A percentile compares a stretch with the other conserved stretches of the same genome.
phyloP scores from a whole-genome alignment of 2,797 vertebrate species.

The Coluber constrictor region DNA sequence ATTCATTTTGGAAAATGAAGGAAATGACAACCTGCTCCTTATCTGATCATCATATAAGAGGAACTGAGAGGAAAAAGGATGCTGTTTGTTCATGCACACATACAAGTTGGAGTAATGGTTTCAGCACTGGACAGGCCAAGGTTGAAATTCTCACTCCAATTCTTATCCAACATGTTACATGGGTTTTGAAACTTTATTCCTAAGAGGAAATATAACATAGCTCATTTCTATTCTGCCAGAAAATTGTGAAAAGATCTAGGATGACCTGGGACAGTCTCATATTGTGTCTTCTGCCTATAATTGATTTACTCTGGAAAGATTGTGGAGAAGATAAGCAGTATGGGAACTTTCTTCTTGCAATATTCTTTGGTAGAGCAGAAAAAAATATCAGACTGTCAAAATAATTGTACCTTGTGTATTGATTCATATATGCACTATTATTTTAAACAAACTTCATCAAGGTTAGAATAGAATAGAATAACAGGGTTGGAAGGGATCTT shows the following conservation, averaged over 20 bases:
- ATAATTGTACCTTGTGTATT: background rate
- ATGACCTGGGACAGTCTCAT: background rate
- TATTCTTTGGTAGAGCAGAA: background rate
- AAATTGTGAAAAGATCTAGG: background rate
- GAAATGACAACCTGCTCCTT: background rate
- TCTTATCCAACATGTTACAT: background rate
- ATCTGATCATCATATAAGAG: background rate
- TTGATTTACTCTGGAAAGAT: background rate
- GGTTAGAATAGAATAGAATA: background rate
- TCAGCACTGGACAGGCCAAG: background rate
- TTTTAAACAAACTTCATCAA: background rate
- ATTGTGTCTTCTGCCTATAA: background rate
- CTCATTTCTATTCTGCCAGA: background rate
- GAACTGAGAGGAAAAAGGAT: background rate
- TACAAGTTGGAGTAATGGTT: background rate
- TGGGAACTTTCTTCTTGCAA: background rate
- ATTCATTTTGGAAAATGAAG: slow-evolving; percentile 11
- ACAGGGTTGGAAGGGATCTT: no score
- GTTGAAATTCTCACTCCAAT: background rate
- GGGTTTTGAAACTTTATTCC: background rate
- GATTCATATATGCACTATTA: background rate
- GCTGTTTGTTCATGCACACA: background rate
- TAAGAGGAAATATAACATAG: background rate
- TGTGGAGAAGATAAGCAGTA: background rate
- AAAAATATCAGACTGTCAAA: background rate